These are phyloP conservation scores for Acleris emargana DNA, from an alignment of 2,888 invertebrate species.

Conservation along the genomic window DNA sequence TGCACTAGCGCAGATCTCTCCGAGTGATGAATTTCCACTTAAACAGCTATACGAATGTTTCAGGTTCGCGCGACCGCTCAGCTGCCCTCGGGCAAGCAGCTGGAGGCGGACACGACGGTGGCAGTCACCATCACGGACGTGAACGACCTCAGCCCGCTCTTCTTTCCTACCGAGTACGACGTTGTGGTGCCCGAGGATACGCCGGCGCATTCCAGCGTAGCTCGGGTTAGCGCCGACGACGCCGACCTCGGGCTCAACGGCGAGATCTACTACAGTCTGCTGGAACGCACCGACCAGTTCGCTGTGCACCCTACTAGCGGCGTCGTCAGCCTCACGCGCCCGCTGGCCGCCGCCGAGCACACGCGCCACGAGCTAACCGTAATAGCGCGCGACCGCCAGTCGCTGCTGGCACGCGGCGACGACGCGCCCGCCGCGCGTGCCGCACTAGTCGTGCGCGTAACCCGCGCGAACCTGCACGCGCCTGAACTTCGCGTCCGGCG, in stretches of 20 bases:
- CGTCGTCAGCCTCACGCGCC: constrained; percentile 91
- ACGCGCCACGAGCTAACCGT: constrained; percentile 90
- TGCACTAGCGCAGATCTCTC: constrained; percentile 42
- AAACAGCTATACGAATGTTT: constrained; percentile 41
- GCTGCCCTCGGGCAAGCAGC: constrained; percentile 83
- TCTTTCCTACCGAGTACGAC: constrained; percentile 95
- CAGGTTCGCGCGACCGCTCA: constrained; percentile 77
- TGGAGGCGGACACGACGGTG: constrained; percentile 89
- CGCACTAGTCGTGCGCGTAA: constrained; percentile 89
- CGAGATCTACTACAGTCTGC: constrained; percentile 97
- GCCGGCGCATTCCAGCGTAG: constrained; percentile 91
- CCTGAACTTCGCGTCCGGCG: constrained; percentile 93
- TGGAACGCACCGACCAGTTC: constrained; percentile 91
- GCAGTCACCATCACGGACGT: constrained; percentile 90
- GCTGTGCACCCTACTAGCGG: constrained; percentile 97
- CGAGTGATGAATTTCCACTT: constrained; percentile 56
- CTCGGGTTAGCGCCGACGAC: constrained; percentile 94
- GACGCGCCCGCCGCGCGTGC: constrained; percentile 90
- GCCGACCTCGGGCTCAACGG: constrained; percentile 98
- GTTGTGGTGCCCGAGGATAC: constrained; percentile 94
- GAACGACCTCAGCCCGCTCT: constrained; percentile 96
- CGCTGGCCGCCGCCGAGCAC: constrained; percentile 88
- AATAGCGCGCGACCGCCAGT: constrained; percentile 94
- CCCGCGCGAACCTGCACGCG: constrained; percentile 92
- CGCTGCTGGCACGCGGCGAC: constrained; percentile 75